Percentiles rank a stretch among this genome's conserved stretches.
phyloP scores from a whole-genome alignment of 2,113 vertebrate species.

The Scartelaos histophorus region DNA sequence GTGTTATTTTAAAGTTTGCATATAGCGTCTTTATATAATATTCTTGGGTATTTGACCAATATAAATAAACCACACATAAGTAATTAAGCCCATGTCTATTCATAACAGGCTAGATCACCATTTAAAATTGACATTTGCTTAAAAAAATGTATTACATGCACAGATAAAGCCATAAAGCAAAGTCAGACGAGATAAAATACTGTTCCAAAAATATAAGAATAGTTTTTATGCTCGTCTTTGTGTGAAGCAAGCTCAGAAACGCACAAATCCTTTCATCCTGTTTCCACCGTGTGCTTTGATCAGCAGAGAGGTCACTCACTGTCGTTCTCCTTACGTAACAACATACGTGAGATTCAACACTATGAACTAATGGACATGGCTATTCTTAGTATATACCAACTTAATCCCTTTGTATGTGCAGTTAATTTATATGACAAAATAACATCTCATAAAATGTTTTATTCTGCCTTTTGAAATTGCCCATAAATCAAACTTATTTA shows the following conservation, averaged over 20 bases:
- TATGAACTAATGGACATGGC: neutral
- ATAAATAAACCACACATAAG: neutral
- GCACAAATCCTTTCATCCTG: conserved; percentile 71
- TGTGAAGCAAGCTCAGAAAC: conserved; percentile 51
- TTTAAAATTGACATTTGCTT: neutral
- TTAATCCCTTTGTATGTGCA: neutral
- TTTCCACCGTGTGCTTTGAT: conserved; percentile 56
- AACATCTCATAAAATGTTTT: neutral
- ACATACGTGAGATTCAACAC: conserved; percentile 8
- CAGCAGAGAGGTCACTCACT: conserved; percentile 54
- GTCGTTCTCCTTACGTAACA: conserved; percentile 52
- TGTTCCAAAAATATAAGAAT: neutral
- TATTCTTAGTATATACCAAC: neutral
- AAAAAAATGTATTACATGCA: neutral
- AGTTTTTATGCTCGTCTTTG: conserved; percentile 18
- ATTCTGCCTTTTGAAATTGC: neutral
- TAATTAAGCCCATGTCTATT: neutral
- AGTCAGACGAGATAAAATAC: neutral
- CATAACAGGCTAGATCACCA: no score
- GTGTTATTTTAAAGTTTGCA: neutral
- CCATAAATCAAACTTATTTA: neutral
- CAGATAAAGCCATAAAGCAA: neutral
- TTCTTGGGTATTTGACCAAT: no score
- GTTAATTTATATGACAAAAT: neutral
- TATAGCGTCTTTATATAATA: neutral